A percentile compares a stretch with the other conserved stretches of the same genome.
These are phyloP conservation scores for Lepidochitona cinerea DNA, from an alignment of 2,888 invertebrate species.

Conservation along the genomic window DNA sequence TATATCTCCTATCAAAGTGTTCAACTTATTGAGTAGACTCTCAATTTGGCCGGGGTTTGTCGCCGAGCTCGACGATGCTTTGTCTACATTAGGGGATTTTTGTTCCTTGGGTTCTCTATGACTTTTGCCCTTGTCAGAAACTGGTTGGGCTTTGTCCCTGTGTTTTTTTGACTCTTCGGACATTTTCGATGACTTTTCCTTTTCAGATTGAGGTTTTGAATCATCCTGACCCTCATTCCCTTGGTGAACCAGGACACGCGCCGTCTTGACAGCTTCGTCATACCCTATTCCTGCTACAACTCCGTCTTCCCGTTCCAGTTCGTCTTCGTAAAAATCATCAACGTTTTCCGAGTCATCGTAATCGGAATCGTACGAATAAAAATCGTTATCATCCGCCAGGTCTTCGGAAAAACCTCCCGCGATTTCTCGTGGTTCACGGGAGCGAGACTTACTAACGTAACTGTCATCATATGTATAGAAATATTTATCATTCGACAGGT, in stretches of 20 bases:
- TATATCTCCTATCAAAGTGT: not conserved
- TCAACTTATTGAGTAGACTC: not conserved
- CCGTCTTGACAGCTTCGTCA: too few species aligned
- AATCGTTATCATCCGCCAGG: not conserved
- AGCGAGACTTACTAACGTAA: too few species aligned
- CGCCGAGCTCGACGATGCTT: too few species aligned
- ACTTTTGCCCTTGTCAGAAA: not conserved
- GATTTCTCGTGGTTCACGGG: too few species aligned
- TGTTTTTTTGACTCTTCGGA: not conserved
- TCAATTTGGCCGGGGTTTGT: not conserved
- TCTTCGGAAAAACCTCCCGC: too few species aligned
- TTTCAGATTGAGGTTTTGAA: too few species aligned
- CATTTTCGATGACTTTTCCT: not conserved
- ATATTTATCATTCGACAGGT: too few species aligned
- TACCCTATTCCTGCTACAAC: not conserved
- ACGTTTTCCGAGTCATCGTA: not conserved
- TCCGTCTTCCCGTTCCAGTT: not conserved
- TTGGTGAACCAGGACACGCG: too few species aligned
- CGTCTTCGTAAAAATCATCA: not conserved
- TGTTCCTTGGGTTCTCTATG: too few species aligned
- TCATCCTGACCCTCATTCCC: too few species aligned
- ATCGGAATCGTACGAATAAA: not conserved
- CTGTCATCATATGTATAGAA: too few species aligned
- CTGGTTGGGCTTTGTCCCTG: not conserved
- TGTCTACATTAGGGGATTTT: too few species aligned